phyloP scores from a whole-genome alignment of 2,113 vertebrate genomes.

The Leptobrachium ailaonicum region DNA sequence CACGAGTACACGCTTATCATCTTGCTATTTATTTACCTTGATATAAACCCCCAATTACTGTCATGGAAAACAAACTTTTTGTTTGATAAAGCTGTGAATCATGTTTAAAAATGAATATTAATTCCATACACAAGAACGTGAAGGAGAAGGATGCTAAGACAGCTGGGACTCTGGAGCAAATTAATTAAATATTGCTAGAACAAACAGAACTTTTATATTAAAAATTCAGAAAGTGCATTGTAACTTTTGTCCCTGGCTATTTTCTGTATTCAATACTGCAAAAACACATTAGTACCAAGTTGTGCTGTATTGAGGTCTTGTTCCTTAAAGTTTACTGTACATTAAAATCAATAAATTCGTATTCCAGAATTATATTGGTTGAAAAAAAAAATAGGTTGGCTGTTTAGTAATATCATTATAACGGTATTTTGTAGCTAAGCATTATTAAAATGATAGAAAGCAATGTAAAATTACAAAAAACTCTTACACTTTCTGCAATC shows the following conservation, averaged over 20 bases:
- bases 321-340: too few species aligned
- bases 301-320: too few species aligned
- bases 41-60: constrained; percentile 72
- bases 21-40: constrained; percentile 75
- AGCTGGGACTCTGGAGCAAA: constrained; percentile 63
- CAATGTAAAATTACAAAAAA: too few species aligned
- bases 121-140: constrained; percentile 66
- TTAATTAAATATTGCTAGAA: constrained; percentile 71
- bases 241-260: constrained; percentile 5
- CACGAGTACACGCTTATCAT: constrained; percentile 71
- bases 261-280: not conserved
- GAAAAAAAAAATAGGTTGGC: too few species aligned
- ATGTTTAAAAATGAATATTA: constrained; percentile 66
- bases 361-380: too few species aligned
- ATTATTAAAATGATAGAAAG: too few species aligned
- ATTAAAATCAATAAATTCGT: too few species aligned
- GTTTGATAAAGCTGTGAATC: constrained; percentile 66
- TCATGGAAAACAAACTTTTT: constrained; percentile 65
- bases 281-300: too few species aligned
- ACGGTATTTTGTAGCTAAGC: too few species aligned
- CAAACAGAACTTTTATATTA: constrained; percentile 32
- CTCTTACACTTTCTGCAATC: too few species aligned
- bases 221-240: constrained; percentile 26
- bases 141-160: constrained; percentile 56
- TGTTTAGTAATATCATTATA: too few species aligned